Conservation (phyloP, 2,797 vertebrate species). For the Anguilla megastoma region DNA sequence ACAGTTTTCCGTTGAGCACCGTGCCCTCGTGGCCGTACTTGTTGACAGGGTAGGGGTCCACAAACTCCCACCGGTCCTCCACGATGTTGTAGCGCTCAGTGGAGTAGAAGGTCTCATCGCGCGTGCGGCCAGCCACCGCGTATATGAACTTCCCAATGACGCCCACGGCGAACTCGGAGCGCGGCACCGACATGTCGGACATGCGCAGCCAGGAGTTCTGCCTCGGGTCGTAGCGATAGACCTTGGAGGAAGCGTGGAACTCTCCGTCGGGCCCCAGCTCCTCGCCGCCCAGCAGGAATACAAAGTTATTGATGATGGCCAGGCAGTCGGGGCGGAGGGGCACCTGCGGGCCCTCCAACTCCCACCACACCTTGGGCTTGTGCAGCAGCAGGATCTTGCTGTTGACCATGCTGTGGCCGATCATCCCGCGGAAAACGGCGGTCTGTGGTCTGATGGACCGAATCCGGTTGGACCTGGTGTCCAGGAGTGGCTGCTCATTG, state of each 20-base stretch:
- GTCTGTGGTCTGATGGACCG: conserved; percentile 95
- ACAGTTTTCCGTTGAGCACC: conserved; percentile 90
- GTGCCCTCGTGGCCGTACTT: conserved; percentile 98
- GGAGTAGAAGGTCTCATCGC: conserved; percentile 97
- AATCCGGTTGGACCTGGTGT: conserved; percentile 91
- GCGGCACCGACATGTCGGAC: conserved; percentile 98
- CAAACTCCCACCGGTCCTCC: conserved; percentile 97
- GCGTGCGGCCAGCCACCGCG: conserved; percentile 93
- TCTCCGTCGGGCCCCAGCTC: conserved; percentile 96
- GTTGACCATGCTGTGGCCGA: conserved; percentile 99
- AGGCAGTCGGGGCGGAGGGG: conserved; percentile 94
- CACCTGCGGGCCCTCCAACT: conserved; percentile 95
- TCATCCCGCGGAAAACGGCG: conserved; percentile 97
- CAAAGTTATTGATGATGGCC: conserved; percentile 97
- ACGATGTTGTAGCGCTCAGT: conserved; percentile 96
- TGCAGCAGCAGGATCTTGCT: conserved; percentile 98
- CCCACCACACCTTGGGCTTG: conserved; percentile 98
- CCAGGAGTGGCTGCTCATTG: conserved; percentile 93
- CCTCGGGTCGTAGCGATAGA: conserved; percentile 94
- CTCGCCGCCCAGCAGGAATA: conserved; percentile 95
- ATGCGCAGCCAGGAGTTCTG: conserved; percentile 97
- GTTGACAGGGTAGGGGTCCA: conserved; percentile 97
- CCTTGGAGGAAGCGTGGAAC: conserved; percentile 98
- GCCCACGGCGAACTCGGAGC: conserved; percentile 96
- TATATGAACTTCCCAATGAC: conserved; percentile 97